These are phyloP conservation scores for Pocillopora verrucosa DNA, from an alignment of 64 coral and sea anemone species.

Conservation along the genomic window DNA sequence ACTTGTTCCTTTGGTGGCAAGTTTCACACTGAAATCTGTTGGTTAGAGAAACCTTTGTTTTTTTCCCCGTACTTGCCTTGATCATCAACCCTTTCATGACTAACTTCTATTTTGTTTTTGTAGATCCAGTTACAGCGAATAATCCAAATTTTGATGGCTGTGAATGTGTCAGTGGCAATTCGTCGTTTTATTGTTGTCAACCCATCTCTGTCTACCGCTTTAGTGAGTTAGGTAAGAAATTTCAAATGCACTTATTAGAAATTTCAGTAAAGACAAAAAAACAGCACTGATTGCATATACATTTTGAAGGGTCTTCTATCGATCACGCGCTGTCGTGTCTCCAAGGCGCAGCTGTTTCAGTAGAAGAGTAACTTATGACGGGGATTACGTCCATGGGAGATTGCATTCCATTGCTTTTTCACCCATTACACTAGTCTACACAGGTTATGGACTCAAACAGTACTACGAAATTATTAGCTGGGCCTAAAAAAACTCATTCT, in stretches of 20 bases:
- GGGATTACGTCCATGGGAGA: no score
- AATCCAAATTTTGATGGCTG: not conserved
- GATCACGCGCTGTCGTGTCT: not conserved
- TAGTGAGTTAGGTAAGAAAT: not conserved
- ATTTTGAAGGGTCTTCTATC: not conserved
- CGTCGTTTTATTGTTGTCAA: not conserved
- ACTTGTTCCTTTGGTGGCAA: not conserved
- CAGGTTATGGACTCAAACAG: no score
- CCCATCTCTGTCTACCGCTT: not conserved
- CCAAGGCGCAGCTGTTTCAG: no score
- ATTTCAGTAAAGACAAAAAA: no score
- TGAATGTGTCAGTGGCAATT: not conserved
- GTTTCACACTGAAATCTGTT: not conserved
- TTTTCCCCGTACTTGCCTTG: not conserved
- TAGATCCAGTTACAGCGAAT: not conserved
- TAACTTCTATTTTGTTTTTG: not conserved
- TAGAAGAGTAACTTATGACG: no score
- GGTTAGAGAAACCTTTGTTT: not conserved
- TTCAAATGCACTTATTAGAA: not conserved
- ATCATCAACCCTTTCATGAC: not conserved
- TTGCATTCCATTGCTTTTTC: no score
- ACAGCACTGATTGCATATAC: not conserved
- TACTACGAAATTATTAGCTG: not conserved
- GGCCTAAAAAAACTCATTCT: not conserved
- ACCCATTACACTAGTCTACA: no score